Evolutionary conservation across 2,797 vertebrate genomes (phyloP).

Genomic region (Fistularia tabacaria): DNA sequence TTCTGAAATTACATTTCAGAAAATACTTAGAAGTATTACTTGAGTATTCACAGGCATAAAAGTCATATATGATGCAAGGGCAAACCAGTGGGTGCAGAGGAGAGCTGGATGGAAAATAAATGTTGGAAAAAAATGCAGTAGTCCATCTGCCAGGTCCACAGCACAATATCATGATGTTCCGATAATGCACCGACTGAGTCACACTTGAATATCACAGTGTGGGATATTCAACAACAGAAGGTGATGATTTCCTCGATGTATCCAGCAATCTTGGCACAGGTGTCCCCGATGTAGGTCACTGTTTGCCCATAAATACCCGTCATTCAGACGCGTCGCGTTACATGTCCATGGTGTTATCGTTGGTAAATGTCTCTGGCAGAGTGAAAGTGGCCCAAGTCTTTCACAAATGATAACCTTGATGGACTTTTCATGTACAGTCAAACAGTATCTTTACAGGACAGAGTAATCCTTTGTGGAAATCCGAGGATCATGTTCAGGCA

Average conservation of each 20-base stretch:
- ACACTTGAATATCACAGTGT: not conserved
- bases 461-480: not conserved
- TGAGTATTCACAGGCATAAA: not conserved
- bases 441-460: constrained; percentile 2
- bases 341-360: constrained; percentile 17
- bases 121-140: not conserved
- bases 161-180: constrained; percentile 5
- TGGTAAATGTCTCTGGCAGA: constrained; percentile 21
- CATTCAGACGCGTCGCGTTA: not conserved
- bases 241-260: constrained; percentile 3
- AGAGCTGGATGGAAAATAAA: constrained; percentile 1
- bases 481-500: too few species aligned
- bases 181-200: constrained; percentile 18
- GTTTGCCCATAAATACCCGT: not conserved
- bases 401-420: not conserved
- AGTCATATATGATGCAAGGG: not conserved
- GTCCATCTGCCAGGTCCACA: constrained; percentile 16
- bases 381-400: constrained; percentile 1
- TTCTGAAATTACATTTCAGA: constrained; percentile 27
- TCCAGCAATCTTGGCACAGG: constrained; percentile 16
- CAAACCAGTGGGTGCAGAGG: constrained; percentile 9
- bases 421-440: not conserved
- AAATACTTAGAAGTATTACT: not conserved
- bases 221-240: constrained; percentile 1
- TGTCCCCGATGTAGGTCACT: constrained; percentile 10